Percentiles rank a stretch among this genome's conserved stretches.
phyloP scores from a whole-genome alignment of 2,797 vertebrate genomes.

The Anguilla obscura region DNA sequence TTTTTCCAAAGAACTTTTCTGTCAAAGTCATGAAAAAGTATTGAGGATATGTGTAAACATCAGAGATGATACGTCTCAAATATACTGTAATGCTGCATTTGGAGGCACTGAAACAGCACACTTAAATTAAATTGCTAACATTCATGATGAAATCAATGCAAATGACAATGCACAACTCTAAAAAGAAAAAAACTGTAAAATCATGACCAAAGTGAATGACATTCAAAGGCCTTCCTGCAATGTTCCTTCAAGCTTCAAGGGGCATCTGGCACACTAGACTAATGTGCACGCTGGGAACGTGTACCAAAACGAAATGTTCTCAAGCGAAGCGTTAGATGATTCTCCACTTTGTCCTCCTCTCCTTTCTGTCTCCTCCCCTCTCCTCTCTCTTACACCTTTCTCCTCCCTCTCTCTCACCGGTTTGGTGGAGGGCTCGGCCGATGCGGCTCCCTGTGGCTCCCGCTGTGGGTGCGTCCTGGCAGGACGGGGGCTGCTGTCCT shows the following conservation, averaged over 20 bases:
- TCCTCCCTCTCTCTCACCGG: constrained; percentile 60
- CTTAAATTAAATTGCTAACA: neutral
- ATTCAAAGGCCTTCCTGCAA: neutral
- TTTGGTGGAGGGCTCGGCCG: constrained; percentile 64
- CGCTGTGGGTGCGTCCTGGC: constrained; percentile 70
- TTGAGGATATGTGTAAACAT: neutral
- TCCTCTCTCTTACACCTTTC: too few species aligned
- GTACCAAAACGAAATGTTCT: neutral
- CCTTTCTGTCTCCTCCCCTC: neutral
- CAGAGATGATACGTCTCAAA: neutral
- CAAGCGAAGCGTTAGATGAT: neutral
- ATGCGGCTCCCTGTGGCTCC: constrained; percentile 51
- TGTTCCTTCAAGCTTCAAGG: neutral
- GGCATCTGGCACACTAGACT: neutral
- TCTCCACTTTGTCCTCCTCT: neutral
- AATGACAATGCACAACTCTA: neutral
- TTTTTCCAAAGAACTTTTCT: neutral
- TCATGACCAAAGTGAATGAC: neutral
- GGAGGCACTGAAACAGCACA: neutral
- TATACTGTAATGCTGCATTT: neutral
- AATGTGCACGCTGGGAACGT: neutral
- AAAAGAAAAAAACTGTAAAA: neutral
- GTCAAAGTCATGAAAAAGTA: neutral
- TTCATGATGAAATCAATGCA: neutral
- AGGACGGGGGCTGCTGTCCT: constrained; percentile 75